Evolutionary conservation across 2,797 vertebrate genomes (phyloP), one percentile per base, ranked within the genome.

Genomic region (Mycteria americana): DNA sequence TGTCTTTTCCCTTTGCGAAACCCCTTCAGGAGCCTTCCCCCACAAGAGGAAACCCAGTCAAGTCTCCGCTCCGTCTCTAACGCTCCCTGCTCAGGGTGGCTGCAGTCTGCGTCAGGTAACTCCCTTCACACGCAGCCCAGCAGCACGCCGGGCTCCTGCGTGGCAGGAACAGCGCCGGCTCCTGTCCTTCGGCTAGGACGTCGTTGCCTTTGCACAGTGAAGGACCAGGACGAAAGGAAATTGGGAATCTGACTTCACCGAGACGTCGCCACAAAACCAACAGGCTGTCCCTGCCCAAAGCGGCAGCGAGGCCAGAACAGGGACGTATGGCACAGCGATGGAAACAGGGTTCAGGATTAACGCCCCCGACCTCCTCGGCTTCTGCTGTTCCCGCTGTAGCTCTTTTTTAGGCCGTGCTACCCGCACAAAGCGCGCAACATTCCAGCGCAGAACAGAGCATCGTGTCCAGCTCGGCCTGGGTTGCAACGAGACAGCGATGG

Each of bases 381-480:
- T 22, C 43, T 8, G 18, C 24, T 15, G 8, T 27, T 3, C 15
- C 74, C 0, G 1, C 45, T 5, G 57, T 4, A 4, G 22, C 35
- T 62, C 53, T 24, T 18, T 7, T 48, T 19, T 8, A n/a, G 41
- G 51, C 23, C 3, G 23, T 6, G 33, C 39, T 15, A 30, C 33
- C 17, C 4, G 50, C 22, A 18, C 12, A 25, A n/a, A 39, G 35
- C 13, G 1, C 3, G 3, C 5, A 0, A 9, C 12, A 1, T 23
- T 28, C 30, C 60, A 6, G 37, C 1, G 15, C 25, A 5, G 37
- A 51, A 48, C 45, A 13, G 46, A 25, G 37, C 37, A 5, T 10
- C 6, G 4, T 3, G 43, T 9, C 60, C 70, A 14, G 41, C 41
- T 37, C 16, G 3, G 33, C 50, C 24, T 4, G 10, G 43, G 51